Conservation (phyloP, 2,888 invertebrate species). For the Brachypterus glaber region DNA sequence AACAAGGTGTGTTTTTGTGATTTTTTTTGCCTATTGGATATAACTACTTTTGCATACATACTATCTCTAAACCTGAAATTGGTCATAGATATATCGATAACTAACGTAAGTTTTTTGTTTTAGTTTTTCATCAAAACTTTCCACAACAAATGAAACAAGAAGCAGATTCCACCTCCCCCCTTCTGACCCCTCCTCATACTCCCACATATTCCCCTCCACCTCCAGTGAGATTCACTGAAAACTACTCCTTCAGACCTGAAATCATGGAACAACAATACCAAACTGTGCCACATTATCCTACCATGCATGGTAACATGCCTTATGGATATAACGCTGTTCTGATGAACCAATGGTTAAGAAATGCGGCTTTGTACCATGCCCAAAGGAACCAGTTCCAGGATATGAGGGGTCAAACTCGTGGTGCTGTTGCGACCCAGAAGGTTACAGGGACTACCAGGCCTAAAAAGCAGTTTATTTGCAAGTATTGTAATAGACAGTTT, state of each 20-base stretch:
- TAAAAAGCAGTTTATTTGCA: conserved; percentile 90
- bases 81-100: no score
- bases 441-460: conserved; percentile 46
- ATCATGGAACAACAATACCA: conserved; percentile 19
- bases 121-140: conserved; percentile 17
- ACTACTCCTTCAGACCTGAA: conserved; percentile 32
- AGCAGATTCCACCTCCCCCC: conserved; percentile 39
- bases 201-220: conserved; percentile 48
- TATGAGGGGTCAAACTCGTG: conserved; percentile 35
- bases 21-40: no score
- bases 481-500: conserved; percentile 93
- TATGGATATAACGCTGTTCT: conserved; percentile 45
- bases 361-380: conserved; percentile 61
- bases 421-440: conserved; percentile 33
- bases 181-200: conserved; percentile 65
- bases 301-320: conserved; percentile 34
- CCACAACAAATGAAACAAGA: conserved; percentile 35
- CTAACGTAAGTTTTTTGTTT: no score
- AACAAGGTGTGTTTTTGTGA: no score
- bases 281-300: conserved; percentile 7
- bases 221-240: neutral
- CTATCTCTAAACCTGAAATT: no score
- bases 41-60: no score
- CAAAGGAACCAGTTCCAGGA: conserved; percentile 31
- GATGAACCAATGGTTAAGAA: conserved; percentile 67